phyloP scores from a whole-genome alignment of 2,113 vertebrate genomes.

The Falco punctatus region DNA sequence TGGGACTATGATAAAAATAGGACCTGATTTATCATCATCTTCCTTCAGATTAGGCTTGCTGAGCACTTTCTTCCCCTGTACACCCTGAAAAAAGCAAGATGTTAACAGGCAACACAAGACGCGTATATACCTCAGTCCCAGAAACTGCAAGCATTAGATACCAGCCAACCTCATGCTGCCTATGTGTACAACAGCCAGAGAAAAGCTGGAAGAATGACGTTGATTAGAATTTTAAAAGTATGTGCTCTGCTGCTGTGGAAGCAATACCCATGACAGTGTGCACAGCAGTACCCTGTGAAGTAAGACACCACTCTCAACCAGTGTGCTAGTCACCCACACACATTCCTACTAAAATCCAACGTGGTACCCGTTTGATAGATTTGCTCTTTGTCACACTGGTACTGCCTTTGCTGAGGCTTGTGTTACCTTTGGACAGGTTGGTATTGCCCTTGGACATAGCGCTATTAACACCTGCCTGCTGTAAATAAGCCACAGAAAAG shows the following conservation, averaged over 20 bases:
- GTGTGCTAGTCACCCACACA: constrained; percentile 29
- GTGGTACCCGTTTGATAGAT: constrained; percentile 77
- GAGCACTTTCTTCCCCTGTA: constrained; percentile 86
- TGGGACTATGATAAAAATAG: constrained; percentile 89
- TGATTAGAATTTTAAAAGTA: constrained; percentile 29
- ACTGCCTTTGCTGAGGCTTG: constrained; percentile 67
- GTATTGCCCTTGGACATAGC: constrained; percentile 70
- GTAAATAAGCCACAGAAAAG: constrained; percentile 71
- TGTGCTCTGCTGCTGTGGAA: constrained; percentile 49
- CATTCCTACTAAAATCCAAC: not conserved
- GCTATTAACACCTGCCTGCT: constrained; percentile 70
- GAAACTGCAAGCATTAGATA: not conserved
- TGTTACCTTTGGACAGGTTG: constrained; percentile 74
- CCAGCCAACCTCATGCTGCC: constrained; percentile 44
- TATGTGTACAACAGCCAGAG: not conserved
- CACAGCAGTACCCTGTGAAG: constrained; percentile 12
- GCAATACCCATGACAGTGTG: not conserved
- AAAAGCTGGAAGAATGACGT: constrained; percentile 27
- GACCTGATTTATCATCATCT: constrained; percentile 92
- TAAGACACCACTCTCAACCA: not conserved
- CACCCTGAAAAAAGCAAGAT: constrained; percentile 71
- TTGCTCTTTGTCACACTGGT: constrained; percentile 79
- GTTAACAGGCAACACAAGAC: not conserved
- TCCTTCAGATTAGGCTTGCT: constrained; percentile 87
- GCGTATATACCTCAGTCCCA: not conserved